Conservation (phyloP, 23 tunicate species). For the Styela clava region DNA sequence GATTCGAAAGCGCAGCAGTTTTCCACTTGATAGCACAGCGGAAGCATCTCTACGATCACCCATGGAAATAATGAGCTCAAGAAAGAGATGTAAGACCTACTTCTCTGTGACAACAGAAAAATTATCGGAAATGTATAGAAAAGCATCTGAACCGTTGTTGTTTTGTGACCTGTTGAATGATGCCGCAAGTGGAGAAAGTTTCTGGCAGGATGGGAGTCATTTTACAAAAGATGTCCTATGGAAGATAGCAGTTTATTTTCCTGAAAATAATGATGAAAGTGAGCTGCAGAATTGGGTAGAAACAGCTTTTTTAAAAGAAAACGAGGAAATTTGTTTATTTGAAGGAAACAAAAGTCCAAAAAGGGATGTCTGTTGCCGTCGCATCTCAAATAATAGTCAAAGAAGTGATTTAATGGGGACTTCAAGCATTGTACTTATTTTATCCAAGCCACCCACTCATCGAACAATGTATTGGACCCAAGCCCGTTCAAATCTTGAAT, state of each 20-base stretch:
- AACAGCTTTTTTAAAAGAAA: not conserved
- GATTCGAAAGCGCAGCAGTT: not conserved
- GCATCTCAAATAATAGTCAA: not conserved
- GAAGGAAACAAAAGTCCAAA: not conserved
- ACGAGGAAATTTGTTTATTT: not conserved
- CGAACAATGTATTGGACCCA: not conserved
- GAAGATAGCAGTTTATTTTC: slow-evolving; percentile 10
- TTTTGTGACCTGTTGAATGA: slow-evolving; percentile 13
- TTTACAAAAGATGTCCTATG: slow-evolving; percentile 8
- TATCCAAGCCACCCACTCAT: not conserved
- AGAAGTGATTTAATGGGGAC: slow-evolving; percentile 21
- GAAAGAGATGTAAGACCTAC: not conserved
- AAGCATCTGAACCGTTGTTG: not conserved
- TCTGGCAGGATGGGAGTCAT: not conserved
- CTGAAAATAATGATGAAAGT: not conserved
- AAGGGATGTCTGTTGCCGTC: slow-evolving; percentile 1
- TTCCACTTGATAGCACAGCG: not conserved
- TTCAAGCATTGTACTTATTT: slow-evolving; percentile 15
- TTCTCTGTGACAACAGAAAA: not conserved
- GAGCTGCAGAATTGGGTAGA: not conserved
- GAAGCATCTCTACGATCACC: slow-evolving; percentile 18
- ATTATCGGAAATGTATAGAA: not conserved
- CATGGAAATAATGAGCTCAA: slow-evolving; percentile 17
- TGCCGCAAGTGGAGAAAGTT: not conserved
- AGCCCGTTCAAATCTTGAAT: not conserved